Evolutionary conservation across 2,113 vertebrate genomes (phyloP).

Genomic region (Chlorodrepanis virens): DNA sequence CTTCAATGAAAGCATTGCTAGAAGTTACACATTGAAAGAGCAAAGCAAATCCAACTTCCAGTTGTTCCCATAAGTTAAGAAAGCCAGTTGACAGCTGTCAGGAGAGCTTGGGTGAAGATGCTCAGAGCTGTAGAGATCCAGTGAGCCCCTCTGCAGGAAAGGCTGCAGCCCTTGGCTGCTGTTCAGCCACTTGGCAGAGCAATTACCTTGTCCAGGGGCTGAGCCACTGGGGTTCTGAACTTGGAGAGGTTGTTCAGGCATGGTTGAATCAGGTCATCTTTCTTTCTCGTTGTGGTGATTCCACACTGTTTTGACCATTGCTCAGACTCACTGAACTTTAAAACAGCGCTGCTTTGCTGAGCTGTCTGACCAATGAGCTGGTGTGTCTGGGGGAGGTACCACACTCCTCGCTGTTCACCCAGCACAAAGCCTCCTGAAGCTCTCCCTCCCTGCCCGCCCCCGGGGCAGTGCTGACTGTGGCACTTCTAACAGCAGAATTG

Average conservation of each 20-base stretch:
- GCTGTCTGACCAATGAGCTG: not conserved
- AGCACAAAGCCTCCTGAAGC: not conserved
- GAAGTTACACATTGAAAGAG: not conserved
- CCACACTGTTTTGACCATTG: not conserved
- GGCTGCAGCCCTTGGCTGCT: not conserved
- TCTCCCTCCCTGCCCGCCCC: not conserved
- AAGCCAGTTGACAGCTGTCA: not conserved
- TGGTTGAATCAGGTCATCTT: not conserved
- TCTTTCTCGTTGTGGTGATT: not conserved
- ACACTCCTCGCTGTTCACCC: not conserved
- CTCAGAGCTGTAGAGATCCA: not conserved
- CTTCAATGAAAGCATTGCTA: not conserved
- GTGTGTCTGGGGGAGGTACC: not conserved
- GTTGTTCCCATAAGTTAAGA: not conserved
- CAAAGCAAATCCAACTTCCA: not conserved
- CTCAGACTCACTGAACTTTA: not conserved
- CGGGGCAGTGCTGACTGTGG: not conserved
- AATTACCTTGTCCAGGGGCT: not conserved
- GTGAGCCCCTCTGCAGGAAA: not conserved
- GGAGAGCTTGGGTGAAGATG: not conserved
- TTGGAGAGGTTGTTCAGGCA: accelerated
- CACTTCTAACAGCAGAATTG: not conserved
- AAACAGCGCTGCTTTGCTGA: not conserved
- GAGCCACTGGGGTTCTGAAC: not conserved
- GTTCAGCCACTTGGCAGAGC: not conserved